Evolutionary conservation across 2,888 invertebrate species (phyloP).

Genomic region (Torymus auratus): DNA sequence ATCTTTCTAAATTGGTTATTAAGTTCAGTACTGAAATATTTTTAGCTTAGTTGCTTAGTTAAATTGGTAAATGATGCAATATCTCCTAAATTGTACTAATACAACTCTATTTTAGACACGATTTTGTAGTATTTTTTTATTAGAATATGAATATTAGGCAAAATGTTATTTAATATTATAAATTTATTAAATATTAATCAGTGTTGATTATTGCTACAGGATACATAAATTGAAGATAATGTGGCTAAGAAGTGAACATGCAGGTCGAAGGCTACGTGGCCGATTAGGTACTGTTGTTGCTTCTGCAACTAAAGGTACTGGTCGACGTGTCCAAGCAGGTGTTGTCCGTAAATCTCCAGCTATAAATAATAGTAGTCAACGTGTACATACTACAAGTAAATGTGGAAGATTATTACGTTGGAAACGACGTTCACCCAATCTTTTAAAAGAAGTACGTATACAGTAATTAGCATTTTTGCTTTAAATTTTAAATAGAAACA

Average conservation of each 20-base stretch:
- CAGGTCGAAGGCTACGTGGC: conserved; percentile 74
- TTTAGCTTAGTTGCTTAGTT: conserved; percentile 46
- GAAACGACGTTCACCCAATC: conserved; percentile 71
- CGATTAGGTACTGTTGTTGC: conserved; percentile 68
- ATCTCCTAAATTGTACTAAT: conserved; percentile 18
- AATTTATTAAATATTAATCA: neutral
- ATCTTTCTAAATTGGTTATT: conserved; percentile 49
- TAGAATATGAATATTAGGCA: no score
- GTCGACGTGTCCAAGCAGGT: conserved; percentile 68
- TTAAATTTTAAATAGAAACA: neutral
- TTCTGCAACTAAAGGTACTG: conserved; percentile 65
- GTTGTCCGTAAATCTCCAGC: conserved; percentile 70
- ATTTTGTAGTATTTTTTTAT: no score
- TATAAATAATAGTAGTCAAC: conserved; percentile 69
- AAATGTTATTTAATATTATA: neutral
- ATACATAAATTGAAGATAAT: conserved; percentile 67
- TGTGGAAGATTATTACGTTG: conserved; percentile 72
- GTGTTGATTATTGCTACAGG: conserved; percentile 59
- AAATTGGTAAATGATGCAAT: conserved; percentile 44
- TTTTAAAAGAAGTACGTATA: conserved; percentile 71
- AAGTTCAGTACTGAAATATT: conserved; percentile 49
- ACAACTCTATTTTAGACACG: neutral
- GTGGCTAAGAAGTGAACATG: conserved; percentile 75
- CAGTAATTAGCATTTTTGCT: no score
- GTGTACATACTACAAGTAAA: conserved; percentile 70